Evolutionary conservation across 2,113 vertebrate genomes (phyloP).

Genomic region (Aptenodytes patagonicus): DNA sequence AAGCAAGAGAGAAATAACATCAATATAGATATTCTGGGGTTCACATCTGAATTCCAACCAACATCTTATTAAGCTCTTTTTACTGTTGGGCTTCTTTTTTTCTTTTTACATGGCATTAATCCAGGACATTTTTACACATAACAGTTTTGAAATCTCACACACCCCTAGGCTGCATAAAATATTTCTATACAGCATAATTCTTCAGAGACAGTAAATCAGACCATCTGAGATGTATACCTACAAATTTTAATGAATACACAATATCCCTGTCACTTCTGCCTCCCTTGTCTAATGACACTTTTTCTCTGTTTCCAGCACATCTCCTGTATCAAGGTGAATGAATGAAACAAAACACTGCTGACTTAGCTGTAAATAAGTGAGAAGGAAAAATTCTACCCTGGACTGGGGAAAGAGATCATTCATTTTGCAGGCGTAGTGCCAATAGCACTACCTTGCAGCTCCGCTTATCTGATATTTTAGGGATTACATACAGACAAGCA

Average conservation of each 20-base stretch:
- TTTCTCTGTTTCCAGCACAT: neutral
- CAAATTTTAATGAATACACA: neutral
- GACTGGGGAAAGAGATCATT: neutral
- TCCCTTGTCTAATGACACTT: neutral
- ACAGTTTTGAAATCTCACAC: slow-evolving; percentile 2
- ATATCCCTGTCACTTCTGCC: neutral
- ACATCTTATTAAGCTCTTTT: neutral
- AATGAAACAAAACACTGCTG: neutral
- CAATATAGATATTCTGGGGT: neutral
- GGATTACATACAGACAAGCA: slow-evolving; percentile 31
- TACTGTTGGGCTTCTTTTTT: neutral
- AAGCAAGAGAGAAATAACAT: neutral
- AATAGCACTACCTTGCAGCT: neutral
- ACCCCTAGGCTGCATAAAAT: neutral
- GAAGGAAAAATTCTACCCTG: neutral
- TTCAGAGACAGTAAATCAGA: neutral
- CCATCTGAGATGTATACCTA: neutral
- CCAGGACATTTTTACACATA: neutral
- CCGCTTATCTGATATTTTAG: slow-evolving; percentile 24
- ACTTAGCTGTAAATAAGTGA: neutral
- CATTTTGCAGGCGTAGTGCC: neutral
- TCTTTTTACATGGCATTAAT: neutral
- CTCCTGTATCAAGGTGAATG: neutral
- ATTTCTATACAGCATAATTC: neutral
- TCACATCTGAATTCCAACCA: neutral